A percentile compares a stretch with the other conserved stretches of the same genome.
Conservation (phyloP, 2,888 invertebrate species). For the Brachynemurus nebulosus region DNA sequence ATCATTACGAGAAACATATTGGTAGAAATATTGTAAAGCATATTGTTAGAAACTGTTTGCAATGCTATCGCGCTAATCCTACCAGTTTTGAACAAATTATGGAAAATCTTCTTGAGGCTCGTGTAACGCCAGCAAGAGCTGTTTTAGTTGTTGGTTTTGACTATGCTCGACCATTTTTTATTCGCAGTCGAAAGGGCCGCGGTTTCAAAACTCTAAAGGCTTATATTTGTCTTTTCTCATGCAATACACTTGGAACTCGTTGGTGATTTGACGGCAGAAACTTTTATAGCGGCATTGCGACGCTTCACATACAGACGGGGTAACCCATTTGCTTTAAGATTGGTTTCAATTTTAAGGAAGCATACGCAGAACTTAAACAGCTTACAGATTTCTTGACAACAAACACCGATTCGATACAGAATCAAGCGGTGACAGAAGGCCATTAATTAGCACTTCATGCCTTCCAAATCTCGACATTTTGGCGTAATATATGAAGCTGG, state of each 20-base stretch:
- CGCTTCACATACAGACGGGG: slow-evolving; percentile 24
- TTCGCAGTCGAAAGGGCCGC: slow-evolving; percentile 11
- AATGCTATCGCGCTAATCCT: slow-evolving; percentile 8
- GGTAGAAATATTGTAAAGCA: slow-evolving; percentile 13
- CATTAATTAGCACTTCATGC: slow-evolving; percentile 20
- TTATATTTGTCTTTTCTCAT: slow-evolving; percentile 22
- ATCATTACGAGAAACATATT: slow-evolving; percentile 11
- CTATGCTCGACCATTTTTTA: slow-evolving; percentile 17
- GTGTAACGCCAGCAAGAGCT: slow-evolving; percentile 2
- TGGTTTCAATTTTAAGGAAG: slow-evolving; percentile 24
- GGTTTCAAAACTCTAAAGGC: slow-evolving; percentile 14
- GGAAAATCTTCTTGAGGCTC: slow-evolving; percentile 2
- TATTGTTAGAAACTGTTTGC: slow-evolving; percentile 10
- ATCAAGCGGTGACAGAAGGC: slow-evolving; percentile 5
- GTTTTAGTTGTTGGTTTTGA: slow-evolving; percentile 9
- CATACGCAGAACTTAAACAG: slow-evolving; percentile 11
- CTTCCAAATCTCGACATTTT: slow-evolving; percentile 19
- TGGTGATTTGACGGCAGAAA: slow-evolving; percentile 20
- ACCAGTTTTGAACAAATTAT: neutral
- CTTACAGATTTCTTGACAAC: neutral
- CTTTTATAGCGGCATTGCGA: slow-evolving; percentile 22
- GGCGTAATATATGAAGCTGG: slow-evolving; percentile 22
- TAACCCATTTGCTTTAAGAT: slow-evolving; percentile 22
- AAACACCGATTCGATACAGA: neutral
- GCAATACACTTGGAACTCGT: slow-evolving; percentile 25